phyloP scores from a whole-genome alignment of 2,797 vertebrate genomes.

The Pseudopleuronectes americanus region DNA sequence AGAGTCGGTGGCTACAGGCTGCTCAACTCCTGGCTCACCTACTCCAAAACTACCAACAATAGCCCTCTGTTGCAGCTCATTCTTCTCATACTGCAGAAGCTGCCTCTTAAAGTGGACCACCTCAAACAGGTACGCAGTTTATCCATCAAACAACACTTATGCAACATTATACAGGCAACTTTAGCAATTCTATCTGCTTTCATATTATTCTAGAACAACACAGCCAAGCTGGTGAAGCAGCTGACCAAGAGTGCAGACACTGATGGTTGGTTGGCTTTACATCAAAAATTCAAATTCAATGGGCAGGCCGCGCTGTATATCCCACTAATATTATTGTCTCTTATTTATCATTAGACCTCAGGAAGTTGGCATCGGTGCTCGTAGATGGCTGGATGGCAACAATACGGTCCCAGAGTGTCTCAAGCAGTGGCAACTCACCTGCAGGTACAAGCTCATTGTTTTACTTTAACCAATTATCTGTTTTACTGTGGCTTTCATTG shows the following conservation, averaged over 20 bases:
- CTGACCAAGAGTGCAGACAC: conserved; percentile 93
- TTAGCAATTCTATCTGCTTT: background rate
- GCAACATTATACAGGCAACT: rapidly evolving
- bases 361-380: conserved; percentile 89
- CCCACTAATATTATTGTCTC: background rate
- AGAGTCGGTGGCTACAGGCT: conserved; percentile 92
- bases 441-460: conserved; percentile 51
- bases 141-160: background rate
- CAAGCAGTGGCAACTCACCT: conserved; percentile 76
- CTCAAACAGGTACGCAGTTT: conserved; percentile 89
- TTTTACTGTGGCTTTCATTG: background rate
- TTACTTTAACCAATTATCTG: background rate
- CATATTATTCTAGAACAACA: conserved; percentile 89
- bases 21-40: conserved; percentile 94
- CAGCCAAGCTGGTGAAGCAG: conserved; percentile 96
- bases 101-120: conserved; percentile 95
- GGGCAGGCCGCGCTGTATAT: no score
- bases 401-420: conserved; percentile 92
- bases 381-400: conserved; percentile 97
- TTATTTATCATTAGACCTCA: conserved; percentile 82
- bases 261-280: conserved; percentile 84
- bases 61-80: conserved; percentile 93
- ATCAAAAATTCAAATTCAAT: background rate
- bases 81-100: conserved; percentile 92
- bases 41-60: conserved; percentile 93